A percentile compares a stretch with the other conserved stretches of the same genome.
Evolutionary conservation across 2,113 vertebrate genomes (phyloP).

Genomic region (Sphyrna mokarran): DNA sequence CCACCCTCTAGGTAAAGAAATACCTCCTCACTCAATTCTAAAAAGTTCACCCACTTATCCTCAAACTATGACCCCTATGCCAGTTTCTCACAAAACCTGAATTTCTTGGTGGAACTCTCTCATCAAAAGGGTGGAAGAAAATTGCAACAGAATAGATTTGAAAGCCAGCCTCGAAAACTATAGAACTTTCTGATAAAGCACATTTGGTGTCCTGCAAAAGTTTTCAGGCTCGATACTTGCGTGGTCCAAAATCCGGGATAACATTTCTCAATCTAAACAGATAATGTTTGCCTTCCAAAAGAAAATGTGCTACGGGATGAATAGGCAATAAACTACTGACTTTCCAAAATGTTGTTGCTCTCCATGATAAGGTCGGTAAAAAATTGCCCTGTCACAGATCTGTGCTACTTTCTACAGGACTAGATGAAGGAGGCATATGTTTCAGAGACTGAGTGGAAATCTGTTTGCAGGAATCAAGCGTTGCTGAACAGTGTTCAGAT

Average conservation of each 20-base stretch:
- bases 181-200: neutral
- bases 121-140: neutral
- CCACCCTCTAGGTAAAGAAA: too few relatives aligned
- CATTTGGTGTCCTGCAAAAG: neutral
- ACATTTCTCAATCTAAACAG: neutral
- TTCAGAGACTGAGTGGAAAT: neutral
- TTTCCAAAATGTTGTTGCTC: neutral
- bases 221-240: neutral
- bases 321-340: constrained; percentile 18
- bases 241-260: neutral
- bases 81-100: neutral
- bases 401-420: neutral
- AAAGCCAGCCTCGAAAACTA: neutral
- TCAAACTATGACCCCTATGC: neutral
- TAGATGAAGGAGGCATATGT: neutral
- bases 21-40: too few relatives aligned
- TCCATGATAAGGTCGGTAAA: neutral
- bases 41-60: too few relatives aligned
- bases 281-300: neutral
- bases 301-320: neutral
- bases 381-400: neutral
- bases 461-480: neutral
- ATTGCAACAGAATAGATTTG: neutral
- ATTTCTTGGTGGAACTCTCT: neutral
- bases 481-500: neutral